Percentiles rank a stretch among this genome's conserved stretches.
Conservation (phyloP, 2,113 vertebrate genomes). For the Oncorhynchus nerka region DNA sequence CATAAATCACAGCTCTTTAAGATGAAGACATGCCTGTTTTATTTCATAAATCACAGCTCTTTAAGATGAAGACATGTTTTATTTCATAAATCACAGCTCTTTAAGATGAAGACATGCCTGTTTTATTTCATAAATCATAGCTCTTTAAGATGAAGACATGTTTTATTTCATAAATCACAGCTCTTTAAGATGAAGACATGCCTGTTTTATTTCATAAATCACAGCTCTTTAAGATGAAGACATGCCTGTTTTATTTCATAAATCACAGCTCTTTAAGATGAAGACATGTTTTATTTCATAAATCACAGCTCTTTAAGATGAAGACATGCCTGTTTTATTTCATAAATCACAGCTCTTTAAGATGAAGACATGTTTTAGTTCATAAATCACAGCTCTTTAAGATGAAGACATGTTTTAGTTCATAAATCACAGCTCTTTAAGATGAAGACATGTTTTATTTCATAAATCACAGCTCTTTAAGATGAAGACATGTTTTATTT, state of each 20-base stretch:
- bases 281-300: background rate
- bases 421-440: background rate
- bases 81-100: background rate
- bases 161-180: background rate
- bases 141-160: background rate
- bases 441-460: background rate
- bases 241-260: background rate
- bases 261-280: background rate
- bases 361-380: background rate
- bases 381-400: background rate
- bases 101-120: background rate
- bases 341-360: background rate
- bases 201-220: background rate
- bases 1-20: background rate
- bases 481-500: background rate
- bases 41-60: background rate
- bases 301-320: background rate
- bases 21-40: background rate
- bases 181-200: background rate
- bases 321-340: background rate
- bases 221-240: background rate
- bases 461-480: background rate
- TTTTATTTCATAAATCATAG: background rate
- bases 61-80: background rate
- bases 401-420: background rate